Evolutionary conservation across 2,888 invertebrate genomes (phyloP), one percentile per base, ranked within the genome.

Genomic region (Aproaerema taeniolella): DNA sequence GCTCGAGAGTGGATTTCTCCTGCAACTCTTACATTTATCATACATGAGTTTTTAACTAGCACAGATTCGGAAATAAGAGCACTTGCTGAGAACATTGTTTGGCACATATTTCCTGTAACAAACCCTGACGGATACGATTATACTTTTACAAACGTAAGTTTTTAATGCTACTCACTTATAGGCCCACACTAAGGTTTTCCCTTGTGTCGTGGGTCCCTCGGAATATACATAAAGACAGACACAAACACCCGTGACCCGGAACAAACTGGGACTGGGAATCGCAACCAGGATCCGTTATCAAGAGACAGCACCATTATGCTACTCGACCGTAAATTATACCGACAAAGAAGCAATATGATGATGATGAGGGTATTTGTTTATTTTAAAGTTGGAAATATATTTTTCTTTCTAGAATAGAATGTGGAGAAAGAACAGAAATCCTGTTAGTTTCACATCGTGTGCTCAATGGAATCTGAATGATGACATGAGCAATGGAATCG

Each of bases 1-100:
- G 90, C 93, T 0, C 88, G 95, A 36, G 95, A 95, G 75, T 95
- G 92, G 92, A 91, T 92, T 26, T 82, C 89, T 0, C 88, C 91
- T 2, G 90, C 91, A 0, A 88, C 90, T 2, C 88, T 89, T 0
- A 89, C 91, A 0, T 92, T 88, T 73, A 87, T 93, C 17, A 88
- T 93, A 10, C 90, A 93, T 55, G 87, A 92, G 63, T 64, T 94
- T 12, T 63, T 93, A 6, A 90, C 88, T 0, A 91, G 90, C 35
- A 57, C 65, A 1, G 83, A 91, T 49, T 50, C 78, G 1, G 71
- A 73, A 24, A 76, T 89, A 0, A 76, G 87, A 10, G 67, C 78
- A 2, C 68, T 93, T 38, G 90, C 91, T 1, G 88, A 91, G 40
- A 88, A 86, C 45, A 89, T 90, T 47, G 93, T 94, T 58, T 94